These are phyloP conservation scores for Petrolisthes cinctipes DNA, from an alignment of 2,888 invertebrate species.

Conservation along the genomic window DNA sequence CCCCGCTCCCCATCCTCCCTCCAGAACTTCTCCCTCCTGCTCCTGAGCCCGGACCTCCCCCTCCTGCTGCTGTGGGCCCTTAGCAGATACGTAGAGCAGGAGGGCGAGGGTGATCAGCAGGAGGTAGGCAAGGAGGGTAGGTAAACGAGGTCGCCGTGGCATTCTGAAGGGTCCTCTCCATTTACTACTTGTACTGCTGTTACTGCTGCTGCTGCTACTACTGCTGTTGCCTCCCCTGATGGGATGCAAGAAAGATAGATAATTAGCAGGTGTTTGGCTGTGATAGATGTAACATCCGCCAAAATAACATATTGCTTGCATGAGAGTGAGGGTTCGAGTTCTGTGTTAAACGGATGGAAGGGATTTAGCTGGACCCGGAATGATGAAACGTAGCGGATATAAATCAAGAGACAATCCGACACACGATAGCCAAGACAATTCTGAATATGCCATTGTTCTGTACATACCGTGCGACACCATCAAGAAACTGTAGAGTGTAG, in stretches of 20 bases:
- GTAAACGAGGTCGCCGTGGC: conserved; percentile 42
- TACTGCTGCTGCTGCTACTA: not conserved
- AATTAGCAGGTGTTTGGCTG: not conserved
- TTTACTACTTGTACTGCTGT: conserved; percentile 24
- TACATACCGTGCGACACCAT: too few species aligned
- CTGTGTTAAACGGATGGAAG: not conserved
- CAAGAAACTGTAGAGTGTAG: too few species aligned
- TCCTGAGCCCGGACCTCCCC: not conserved
- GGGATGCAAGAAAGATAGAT: not conserved
- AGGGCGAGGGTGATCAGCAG: conserved; percentile 28
- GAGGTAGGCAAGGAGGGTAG: conserved; percentile 34
- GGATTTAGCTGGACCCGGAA: not conserved
- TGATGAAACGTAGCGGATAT: not conserved
- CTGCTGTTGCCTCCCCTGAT: not conserved
- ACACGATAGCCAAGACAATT: too few species aligned
- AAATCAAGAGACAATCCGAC: too few species aligned
- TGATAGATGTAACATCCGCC: too few species aligned
- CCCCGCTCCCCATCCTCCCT: not conserved
- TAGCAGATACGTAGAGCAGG: conserved; percentile 42
- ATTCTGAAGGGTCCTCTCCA: conserved; percentile 39
- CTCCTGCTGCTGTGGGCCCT: conserved; percentile 31
- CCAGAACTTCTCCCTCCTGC: not conserved
- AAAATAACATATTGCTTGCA: not conserved
- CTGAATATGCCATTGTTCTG: too few species aligned
- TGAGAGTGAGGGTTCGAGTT: not conserved